A percentile compares a stretch with the other conserved stretches of the same genome.
Conservation (phyloP, 2,888 invertebrate species). For the Cremastinae sp. region DNA sequence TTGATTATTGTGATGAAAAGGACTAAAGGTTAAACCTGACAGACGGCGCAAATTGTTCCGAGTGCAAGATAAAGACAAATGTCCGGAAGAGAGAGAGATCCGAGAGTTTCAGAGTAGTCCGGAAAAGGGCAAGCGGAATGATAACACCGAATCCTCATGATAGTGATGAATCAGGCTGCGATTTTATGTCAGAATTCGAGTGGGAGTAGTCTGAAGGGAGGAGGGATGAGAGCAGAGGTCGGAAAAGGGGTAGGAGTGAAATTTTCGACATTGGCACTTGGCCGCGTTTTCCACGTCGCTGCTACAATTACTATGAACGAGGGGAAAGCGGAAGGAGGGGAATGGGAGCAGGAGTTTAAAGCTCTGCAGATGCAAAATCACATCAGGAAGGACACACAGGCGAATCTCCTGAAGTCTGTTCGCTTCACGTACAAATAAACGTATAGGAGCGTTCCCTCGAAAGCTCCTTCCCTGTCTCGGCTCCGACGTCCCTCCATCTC, state of each 20-base stretch:
- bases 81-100: not conserved
- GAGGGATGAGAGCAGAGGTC: not conserved
- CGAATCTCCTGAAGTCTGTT: constrained; percentile 60
- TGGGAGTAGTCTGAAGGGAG: constrained; percentile 26
- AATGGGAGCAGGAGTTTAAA: constrained; percentile 27
- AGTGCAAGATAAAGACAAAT: not conserved
- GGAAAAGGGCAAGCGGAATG: constrained; percentile 6
- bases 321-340: constrained; percentile 33
- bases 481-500: constrained; percentile 61
- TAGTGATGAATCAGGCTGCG: constrained; percentile 29
- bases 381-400: constrained; percentile 36
- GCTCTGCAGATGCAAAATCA: constrained; percentile 40
- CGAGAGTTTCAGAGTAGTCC: constrained; percentile 39
- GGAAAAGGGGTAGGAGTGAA: constrained; percentile 18
- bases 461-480: constrained; percentile 53
- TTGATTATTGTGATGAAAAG: no score
- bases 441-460: not conserved
- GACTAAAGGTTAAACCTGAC: constrained; percentile 18
- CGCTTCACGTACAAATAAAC: constrained; percentile 17
- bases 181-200: constrained; percentile 15
- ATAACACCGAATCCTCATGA: constrained; percentile 3
- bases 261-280: constrained; percentile 58
- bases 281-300: constrained; percentile 58
- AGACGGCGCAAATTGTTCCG: constrained; percentile 18
- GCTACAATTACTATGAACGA: constrained; percentile 55